A percentile compares a stretch with the other conserved stretches of the same genome.
phyloP scores from a whole-genome alignment of 2,113 vertebrate species.

The Mus pahari region DNA sequence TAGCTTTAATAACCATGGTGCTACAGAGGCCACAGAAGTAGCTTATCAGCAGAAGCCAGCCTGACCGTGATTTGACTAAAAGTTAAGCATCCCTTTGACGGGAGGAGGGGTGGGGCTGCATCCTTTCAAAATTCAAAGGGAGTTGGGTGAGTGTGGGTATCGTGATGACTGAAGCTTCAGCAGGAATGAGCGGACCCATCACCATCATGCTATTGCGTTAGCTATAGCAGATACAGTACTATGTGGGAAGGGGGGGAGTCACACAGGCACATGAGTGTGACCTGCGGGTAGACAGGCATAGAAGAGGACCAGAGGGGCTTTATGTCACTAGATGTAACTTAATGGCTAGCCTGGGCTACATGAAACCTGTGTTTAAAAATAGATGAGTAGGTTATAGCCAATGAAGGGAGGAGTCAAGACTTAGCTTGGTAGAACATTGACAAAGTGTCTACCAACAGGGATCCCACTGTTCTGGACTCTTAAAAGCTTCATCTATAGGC shows the following conservation, averaged over 20 bases:
- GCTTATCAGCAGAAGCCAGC: conserved; percentile 32
- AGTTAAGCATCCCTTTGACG: not conserved
- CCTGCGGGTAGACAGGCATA: no score
- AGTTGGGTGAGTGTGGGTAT: not conserved
- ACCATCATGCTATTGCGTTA: not conserved
- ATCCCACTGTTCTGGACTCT: not conserved
- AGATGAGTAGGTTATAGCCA: not conserved
- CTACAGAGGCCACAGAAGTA: not conserved
- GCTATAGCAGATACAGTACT: not conserved
- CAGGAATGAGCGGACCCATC: not conserved
- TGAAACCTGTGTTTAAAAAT: not conserved
- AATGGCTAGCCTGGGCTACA: not conserved
- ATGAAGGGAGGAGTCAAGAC: not conserved
- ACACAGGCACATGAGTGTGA: not conserved
- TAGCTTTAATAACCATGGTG: conserved; percentile 60
- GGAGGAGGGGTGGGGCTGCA: not conserved
- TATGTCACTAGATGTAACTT: no score
- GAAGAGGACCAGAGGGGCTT: not conserved
- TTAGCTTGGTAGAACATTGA: not conserved
- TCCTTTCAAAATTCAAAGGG: not conserved
- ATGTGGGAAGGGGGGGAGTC: not conserved
- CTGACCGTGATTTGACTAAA: not conserved
- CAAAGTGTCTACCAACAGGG: not conserved
- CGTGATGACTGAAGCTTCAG: not conserved
- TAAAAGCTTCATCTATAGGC: not conserved